Evolutionary conservation across 1,140 invertebrate genomes (phyloP).

Genomic region (Aplysia californica): DNA sequence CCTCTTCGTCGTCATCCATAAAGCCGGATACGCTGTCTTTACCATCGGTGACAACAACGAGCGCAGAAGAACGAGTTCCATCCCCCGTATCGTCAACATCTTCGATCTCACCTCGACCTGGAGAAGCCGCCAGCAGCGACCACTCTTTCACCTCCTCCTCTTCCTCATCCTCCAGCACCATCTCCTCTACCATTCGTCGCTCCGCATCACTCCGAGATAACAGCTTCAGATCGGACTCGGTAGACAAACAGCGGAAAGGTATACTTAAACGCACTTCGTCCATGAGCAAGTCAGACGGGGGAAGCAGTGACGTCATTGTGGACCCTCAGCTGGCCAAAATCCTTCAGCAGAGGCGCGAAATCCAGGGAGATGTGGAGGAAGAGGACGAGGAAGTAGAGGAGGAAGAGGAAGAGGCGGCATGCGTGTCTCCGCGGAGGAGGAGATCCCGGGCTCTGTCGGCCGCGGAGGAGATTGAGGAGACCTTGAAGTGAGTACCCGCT

Average conservation of each 20-base stretch:
- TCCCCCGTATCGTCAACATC: too few relatives aligned
- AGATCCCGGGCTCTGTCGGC: slow-evolving; percentile 22
- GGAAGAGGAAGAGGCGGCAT: not conserved
- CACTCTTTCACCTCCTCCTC: too few relatives aligned
- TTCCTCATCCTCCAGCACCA: too few relatives aligned
- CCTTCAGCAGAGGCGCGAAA: slow-evolving; percentile 30
- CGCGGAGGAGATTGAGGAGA: slow-evolving; percentile 39
- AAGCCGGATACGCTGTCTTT: too few relatives aligned
- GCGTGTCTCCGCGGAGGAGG: not conserved
- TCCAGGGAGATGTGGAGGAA: slow-evolving; percentile 20
- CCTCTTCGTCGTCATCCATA: too few relatives aligned
- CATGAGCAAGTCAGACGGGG: slow-evolving; percentile 16
- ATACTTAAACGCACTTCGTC: slow-evolving; percentile 44
- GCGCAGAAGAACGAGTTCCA: too few relatives aligned
- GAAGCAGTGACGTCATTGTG: not conserved
- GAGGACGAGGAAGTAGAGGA: slow-evolving; percentile 12
- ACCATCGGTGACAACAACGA: too few relatives aligned
- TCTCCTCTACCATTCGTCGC: not conserved
- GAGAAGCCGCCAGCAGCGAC: too few relatives aligned
- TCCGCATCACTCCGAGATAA: not conserved
- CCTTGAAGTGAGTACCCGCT: slow-evolving; percentile 27
- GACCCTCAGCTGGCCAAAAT: slow-evolving; percentile 41
- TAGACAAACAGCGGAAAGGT: slow-evolving; percentile 25
- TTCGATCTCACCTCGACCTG: too few relatives aligned
- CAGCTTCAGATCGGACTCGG: slow-evolving; percentile 1